Base-by-base conservation (phyloP, 2,888 invertebrate species). In the Nymphalis polychloros region DNA sequence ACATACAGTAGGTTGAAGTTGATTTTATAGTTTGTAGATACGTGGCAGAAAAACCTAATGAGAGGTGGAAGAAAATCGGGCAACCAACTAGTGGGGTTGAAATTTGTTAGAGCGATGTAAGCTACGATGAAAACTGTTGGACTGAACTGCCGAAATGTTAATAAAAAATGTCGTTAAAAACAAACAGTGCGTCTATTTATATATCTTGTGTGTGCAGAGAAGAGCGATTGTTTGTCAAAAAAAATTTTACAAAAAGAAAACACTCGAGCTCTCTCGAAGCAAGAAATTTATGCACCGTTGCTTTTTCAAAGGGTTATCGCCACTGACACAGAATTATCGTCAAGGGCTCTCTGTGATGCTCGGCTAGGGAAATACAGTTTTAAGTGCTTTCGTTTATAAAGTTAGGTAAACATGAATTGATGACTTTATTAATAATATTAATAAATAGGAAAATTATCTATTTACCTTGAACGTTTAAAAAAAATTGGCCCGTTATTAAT, bases 251-350 rank as follows among this genome's bases (percentile, higher is more conserved):
- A 31, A 23, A 64, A 61, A 55, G 53, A 49, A 41, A 60, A 60
- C 59, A 60, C 63, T 69, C 41, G 60, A 63, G 53, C 59, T 52
- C 48, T 60, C 60, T 57, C 67, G 52, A 63, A 57, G 61, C 68
- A 65, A 62, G 60, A 69, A 71, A 71, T 71, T 71, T 63, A 73
- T 70, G 73, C 72, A 69, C 63, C 70, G 67, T 48, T 69, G 73
- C 65, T 49, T 71, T 57, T 69, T 61, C 35, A 72, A 72, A 72
- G 73, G 72, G 70, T 71, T 73, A 68, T 72, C 71, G 70, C 62
- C 55, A 67, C 69, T 66, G 68, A 61, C 67, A 64, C 62, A 60
- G 67, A 70, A 66, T 67, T 70, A 73, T 71, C 67, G 57, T 64
- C 63, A 31, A 64, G 68, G 60, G 64, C 61, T 64, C 64, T 66